Percentiles rank a stretch among this genome's conserved stretches.
Evolutionary conservation across 1,140 invertebrate genomes (phyloP).

Genomic region (Cotesia vestalis): DNA sequence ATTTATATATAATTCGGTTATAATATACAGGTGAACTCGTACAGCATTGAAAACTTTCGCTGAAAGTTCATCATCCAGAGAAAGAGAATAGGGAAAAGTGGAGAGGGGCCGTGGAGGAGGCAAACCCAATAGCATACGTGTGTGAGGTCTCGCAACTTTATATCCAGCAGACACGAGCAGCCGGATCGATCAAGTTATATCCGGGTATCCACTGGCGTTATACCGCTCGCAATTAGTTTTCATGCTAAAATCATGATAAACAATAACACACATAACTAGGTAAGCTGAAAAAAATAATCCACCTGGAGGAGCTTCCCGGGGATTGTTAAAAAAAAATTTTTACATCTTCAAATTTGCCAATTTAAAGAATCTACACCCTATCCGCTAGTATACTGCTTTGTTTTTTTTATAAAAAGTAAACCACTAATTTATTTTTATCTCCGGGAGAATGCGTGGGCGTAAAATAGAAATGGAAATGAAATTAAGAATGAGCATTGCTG

Average conservation of each 20-base stretch:
- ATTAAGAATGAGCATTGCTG: no score
- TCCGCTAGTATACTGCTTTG: no score
- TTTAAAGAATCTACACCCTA: no score
- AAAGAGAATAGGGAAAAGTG: conserved; percentile 31
- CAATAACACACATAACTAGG: no score
- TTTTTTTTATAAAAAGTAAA: no score
- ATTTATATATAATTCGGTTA: background rate
- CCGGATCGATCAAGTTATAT: conserved; percentile 42
- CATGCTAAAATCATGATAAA: conserved; percentile 19
- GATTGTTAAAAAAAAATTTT: no score
- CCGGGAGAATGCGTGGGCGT: no score
- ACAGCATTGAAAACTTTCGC: conserved; percentile 31
- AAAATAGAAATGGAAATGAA: no score
- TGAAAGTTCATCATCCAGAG: conserved; percentile 34
- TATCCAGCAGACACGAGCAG: conserved; percentile 41
- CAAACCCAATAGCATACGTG: conserved; percentile 19
- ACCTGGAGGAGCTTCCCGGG: background rate
- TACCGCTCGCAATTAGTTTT: conserved; percentile 27
- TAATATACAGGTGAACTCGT: conserved; percentile 18
- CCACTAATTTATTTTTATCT: no score
- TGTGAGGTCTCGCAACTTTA: conserved; percentile 38
- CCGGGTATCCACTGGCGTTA: conserved; percentile 40
- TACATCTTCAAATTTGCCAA: no score
- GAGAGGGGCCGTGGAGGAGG: conserved; percentile 21
- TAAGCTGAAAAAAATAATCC: conserved; percentile 20